Evolutionary conservation across 2,113 vertebrate species (phyloP).

Genomic region (Shinisaurus crocodilurus): DNA sequence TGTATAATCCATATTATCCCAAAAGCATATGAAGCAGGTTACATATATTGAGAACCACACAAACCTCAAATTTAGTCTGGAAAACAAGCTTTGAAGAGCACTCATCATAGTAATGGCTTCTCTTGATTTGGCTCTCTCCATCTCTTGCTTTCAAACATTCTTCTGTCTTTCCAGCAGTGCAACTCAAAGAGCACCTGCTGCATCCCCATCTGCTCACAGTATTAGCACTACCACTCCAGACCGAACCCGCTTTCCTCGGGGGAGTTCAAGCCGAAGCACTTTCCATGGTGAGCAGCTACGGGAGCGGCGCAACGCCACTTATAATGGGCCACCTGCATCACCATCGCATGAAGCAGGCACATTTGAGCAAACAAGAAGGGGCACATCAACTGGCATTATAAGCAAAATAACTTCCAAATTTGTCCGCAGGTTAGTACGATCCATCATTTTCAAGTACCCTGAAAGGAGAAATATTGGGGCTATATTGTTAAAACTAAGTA

Average conservation of each 20-base stretch:
- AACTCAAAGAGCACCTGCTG: conserved; percentile 87
- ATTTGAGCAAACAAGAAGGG: conserved; percentile 89
- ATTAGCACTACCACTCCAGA: conserved; percentile 91
- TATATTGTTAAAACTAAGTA: conserved; percentile 17
- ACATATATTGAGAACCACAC: background rate
- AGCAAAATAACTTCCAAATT: conserved; percentile 99
- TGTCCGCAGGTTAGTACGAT: conserved; percentile 90
- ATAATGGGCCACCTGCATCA: conserved; percentile 95
- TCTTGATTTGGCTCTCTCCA: conserved; percentile 7
- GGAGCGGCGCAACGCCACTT: conserved; percentile 93
- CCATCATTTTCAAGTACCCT: background rate
- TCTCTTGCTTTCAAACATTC: background rate
- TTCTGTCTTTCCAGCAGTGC: conserved; percentile 76
- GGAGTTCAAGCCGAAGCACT: conserved; percentile 95
- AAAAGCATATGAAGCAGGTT: background rate
- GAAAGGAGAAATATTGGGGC: accelerated
- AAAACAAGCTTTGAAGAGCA: background rate
- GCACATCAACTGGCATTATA: conserved; percentile 94
- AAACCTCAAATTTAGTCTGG: background rate
- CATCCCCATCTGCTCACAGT: conserved; percentile 95
- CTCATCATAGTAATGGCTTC: background rate
- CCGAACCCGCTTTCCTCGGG: conserved; percentile 94
- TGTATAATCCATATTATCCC: background rate
- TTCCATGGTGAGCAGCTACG: conserved; percentile 97
- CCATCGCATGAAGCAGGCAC: conserved; percentile 92